phyloP scores from a whole-genome alignment of 2,797 vertebrate species.

The Scleropages formosus region DNA sequence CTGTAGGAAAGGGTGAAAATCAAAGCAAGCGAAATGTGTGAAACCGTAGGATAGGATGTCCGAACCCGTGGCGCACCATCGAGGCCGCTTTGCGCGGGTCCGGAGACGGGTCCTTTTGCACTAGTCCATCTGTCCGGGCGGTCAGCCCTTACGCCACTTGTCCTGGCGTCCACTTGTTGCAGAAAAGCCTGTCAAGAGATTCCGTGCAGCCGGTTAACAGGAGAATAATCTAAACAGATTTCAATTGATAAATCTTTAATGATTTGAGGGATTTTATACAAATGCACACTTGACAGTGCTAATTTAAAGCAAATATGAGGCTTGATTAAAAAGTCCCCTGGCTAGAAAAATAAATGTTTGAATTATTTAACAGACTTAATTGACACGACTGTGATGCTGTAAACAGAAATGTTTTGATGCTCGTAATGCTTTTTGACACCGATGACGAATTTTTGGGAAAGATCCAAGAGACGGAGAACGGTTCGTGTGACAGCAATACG shows the following conservation, averaged over 20 bases:
- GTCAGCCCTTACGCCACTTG: neutral
- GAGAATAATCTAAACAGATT: constrained; percentile 90
- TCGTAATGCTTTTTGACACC: constrained; percentile 76
- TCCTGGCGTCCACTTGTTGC: constrained; percentile 63
- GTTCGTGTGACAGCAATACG: constrained; percentile 32
- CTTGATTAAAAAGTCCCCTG: constrained; percentile 94
- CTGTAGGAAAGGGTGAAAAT: neutral
- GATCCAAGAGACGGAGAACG: constrained; percentile 59
- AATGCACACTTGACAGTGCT: constrained; percentile 88
- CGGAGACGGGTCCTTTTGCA: too few relatives aligned
- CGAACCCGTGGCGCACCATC: neutral
- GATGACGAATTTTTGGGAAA: constrained; percentile 70
- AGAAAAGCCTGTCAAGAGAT: constrained; percentile 50
- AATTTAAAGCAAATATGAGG: constrained; percentile 97
- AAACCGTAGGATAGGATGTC: neutral
- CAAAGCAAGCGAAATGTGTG: neutral
- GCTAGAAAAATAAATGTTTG: constrained; percentile 86
- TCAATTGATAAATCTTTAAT: constrained; percentile 97
- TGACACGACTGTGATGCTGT: constrained; percentile 77
- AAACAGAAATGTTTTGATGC: constrained; percentile 91
- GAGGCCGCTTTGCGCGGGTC: too few relatives aligned
- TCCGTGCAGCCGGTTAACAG: constrained; percentile 86
- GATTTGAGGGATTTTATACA: constrained; percentile 94
- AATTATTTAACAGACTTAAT: constrained; percentile 92
- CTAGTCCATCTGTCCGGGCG: neutral